phyloP scores from a whole-genome alignment of 2,888 invertebrate genomes.

The Rhopalosiphum nymphaeae region DNA sequence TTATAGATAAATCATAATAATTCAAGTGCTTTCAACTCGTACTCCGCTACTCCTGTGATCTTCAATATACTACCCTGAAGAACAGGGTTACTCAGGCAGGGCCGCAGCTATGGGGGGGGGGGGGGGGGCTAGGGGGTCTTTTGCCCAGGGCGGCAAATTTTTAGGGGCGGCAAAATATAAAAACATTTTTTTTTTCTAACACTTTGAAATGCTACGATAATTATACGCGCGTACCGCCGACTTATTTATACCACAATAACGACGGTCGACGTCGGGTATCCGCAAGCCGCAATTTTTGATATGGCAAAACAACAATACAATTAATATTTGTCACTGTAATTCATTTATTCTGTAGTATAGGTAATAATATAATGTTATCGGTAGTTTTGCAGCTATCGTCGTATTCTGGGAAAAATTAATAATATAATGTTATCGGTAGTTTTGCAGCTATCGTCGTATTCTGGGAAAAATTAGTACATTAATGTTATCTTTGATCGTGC shows the following conservation, averaged over 20 bases:
- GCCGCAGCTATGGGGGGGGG: too few species aligned
- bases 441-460: slow-evolving; percentile 34
- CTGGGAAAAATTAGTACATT: slow-evolving; percentile 4
- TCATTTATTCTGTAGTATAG: too few species aligned
- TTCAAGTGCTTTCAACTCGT: too few species aligned
- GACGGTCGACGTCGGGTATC: slow-evolving; percentile 17
- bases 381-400: slow-evolving; percentile 36
- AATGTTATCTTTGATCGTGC: slow-evolving; percentile 24
- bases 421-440: slow-evolving; percentile 29
- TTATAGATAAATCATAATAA: too few species aligned
- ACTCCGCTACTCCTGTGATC: too few species aligned
- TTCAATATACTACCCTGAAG: too few species aligned
- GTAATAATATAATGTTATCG: slow-evolving; percentile 19
- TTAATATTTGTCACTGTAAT: not conserved
- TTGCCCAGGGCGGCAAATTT: too few species aligned
- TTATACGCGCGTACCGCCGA: slow-evolving; percentile 18
- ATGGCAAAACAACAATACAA: not conserved
- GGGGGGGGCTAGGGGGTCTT: too few species aligned
- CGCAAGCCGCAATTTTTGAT: not conserved
- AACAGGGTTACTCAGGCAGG: too few species aligned
- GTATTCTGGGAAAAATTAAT: slow-evolving; percentile 17
- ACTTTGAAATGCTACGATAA: not conserved
- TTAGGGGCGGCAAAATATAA: too few species aligned
- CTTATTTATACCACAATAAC: slow-evolving; percentile 9
- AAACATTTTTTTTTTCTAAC: too few species aligned